Percentiles rank a stretch among this genome's conserved stretches.
These are phyloP conservation scores for Anadara kagoshimensis DNA, from an alignment of 1,140 invertebrate species.

Conservation along the genomic window DNA sequence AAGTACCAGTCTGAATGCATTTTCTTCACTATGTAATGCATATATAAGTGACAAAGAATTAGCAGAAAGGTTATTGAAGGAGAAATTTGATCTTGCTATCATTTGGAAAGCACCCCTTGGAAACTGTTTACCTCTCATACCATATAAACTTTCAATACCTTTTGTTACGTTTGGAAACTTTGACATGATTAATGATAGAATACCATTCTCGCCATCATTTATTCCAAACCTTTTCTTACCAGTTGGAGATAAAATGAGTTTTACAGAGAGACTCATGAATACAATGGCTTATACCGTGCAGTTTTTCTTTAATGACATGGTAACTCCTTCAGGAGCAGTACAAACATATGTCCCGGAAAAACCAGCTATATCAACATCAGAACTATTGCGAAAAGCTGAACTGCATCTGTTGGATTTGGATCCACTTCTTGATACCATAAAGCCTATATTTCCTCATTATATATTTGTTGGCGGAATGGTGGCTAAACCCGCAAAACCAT, in stretches of 20 bases:
- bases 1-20: too few species aligned
- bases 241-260: slow-evolving; percentile 1
- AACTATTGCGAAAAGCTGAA: slow-evolving; percentile 15
- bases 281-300: neutral
- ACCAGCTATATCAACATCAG: neutral
- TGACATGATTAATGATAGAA: neutral
- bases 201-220: slow-evolving; percentile 24
- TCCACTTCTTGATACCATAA: slow-evolving; percentile 41
- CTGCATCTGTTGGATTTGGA: slow-evolving; percentile 45
- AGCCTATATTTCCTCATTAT: slow-evolving; percentile 48
- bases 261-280: slow-evolving; percentile 3
- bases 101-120: neutral
- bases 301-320: neutral
- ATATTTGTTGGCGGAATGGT: slow-evolving; percentile 46
- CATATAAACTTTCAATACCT: slow-evolving; percentile 26
- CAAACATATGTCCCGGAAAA: neutral
- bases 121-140: neutral
- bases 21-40: neutral
- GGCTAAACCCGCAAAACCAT: slow-evolving; percentile 11
- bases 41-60: neutral
- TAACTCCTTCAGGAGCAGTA: neutral
- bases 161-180: neutral
- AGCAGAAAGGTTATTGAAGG: neutral
- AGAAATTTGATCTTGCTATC: slow-evolving; percentile 6
- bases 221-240: neutral